Percentiles rank a stretch among this genome's conserved stretches.
Evolutionary conservation across 1,140 invertebrate genomes (phyloP).

Genomic region (Stenopsyche tienmushanensis): DNA sequence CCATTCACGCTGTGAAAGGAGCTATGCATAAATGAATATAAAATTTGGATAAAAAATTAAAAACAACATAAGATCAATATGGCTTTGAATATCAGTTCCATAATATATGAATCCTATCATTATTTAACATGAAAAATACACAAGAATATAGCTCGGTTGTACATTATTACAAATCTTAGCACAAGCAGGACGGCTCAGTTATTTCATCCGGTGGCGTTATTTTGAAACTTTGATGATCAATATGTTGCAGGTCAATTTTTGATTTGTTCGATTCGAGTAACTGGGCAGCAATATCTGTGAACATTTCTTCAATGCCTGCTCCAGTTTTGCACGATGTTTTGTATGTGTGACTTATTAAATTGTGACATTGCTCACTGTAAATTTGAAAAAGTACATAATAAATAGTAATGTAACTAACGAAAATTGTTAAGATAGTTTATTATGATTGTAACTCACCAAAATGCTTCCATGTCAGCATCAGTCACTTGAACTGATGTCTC

Average conservation of each 20-base stretch:
- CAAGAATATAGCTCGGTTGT: too few relatives aligned
- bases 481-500: conserved; percentile 74
- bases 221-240: conserved; percentile 78
- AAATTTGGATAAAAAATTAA: too few relatives aligned
- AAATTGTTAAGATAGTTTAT: conserved; percentile 4
- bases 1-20: too few relatives aligned
- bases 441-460: conserved; percentile 66
- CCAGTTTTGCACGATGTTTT: conserved; percentile 90
- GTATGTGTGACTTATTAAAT: conserved; percentile 83
- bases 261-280: conserved; percentile 76
- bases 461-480: conserved; percentile 86
- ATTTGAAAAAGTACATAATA: conserved; percentile 1
- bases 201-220: conserved; percentile 66
- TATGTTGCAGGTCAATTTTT: conserved; percentile 76
- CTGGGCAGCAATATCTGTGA: conserved; percentile 79
- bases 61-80: too few relatives aligned
- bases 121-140: too few relatives aligned
- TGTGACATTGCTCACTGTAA: conserved; percentile 87
- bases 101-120: too few relatives aligned
- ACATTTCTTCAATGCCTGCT: conserved; percentile 87
- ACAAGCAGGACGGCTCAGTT: conserved; percentile 64
- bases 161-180: too few relatives aligned
- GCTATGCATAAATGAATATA: too few relatives aligned
- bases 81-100: too few relatives aligned
- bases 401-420: not conserved